Evolutionary conservation across 2,888 invertebrate species (phyloP).

Genomic region (Phortica okadai): DNA sequence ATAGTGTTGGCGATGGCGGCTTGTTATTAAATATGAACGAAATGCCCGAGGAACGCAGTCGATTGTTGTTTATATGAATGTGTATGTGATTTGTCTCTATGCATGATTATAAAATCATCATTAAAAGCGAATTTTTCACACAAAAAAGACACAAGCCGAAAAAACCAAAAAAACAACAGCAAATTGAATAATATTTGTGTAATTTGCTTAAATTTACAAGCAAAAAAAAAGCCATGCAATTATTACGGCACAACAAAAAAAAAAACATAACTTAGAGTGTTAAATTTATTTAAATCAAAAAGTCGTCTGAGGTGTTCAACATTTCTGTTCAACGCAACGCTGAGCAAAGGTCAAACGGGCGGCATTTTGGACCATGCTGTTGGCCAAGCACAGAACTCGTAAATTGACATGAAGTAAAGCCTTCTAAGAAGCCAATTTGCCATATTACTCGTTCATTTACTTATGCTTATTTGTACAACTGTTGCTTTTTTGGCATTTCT

Average conservation of each 20-base stretch:
- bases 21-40: slow-evolving; percentile 18
- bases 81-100: slow-evolving; percentile 8
- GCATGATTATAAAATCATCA: slow-evolving; percentile 63
- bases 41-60: slow-evolving; percentile 18
- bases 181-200: slow-evolving; percentile 44
- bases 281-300: slow-evolving; percentile 22
- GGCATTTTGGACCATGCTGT: too few species aligned
- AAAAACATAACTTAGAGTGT: slow-evolving; percentile 26
- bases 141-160: not conserved
- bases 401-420: not conserved
- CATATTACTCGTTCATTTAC: too few species aligned
- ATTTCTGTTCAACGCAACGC: not conserved
- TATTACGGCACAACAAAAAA: slow-evolving; percentile 2
- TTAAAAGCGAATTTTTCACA: slow-evolving; percentile 52
- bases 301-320: not conserved
- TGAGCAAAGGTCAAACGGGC: too few species aligned
- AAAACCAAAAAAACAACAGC: not conserved
- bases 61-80: not conserved
- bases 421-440: not conserved
- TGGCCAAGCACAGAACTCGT: not conserved
- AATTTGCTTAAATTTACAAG: slow-evolving; percentile 65
- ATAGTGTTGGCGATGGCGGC: slow-evolving; percentile 5
- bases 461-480: too few species aligned
- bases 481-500: too few species aligned
- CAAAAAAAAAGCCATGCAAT: slow-evolving; percentile 34